A percentile compares a stretch with the other conserved stretches of the same genome.
Conservation (phyloP, 2,113 vertebrate genomes). For the Erinaceus europaeus region DNA sequence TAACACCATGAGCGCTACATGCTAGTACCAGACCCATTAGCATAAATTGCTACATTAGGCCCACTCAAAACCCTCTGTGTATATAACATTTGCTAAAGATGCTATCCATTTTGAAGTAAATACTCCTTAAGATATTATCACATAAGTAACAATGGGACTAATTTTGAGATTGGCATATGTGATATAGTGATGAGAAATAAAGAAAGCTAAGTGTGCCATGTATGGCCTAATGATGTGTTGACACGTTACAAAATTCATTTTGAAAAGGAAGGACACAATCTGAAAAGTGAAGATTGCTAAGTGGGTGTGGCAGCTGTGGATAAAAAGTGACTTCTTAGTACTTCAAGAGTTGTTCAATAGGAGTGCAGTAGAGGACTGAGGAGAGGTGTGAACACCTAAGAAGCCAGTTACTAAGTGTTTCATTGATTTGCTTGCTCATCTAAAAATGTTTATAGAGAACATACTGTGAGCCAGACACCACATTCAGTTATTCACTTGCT, state of each 20-base stretch:
- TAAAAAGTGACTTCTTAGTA: not conserved
- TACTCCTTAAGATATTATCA: constrained; percentile 41
- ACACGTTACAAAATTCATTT: too few species aligned
- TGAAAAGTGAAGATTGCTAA: not conserved
- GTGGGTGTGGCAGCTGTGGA: not conserved
- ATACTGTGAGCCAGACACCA: not conserved
- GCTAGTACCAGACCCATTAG: constrained; percentile 78
- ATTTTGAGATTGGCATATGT: not conserved
- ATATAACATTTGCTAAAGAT: constrained; percentile 65
- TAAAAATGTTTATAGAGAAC: not conserved
- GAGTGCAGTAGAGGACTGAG: not conserved
- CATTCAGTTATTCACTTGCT: not conserved
- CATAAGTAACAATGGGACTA: not conserved
- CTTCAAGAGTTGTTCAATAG: not conserved
- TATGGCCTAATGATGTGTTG: too few species aligned
- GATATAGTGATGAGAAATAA: not conserved
- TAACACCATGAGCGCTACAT: constrained; percentile 69
- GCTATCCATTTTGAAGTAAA: constrained; percentile 50
- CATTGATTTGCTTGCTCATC: not conserved
- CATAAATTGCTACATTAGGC: constrained; percentile 75
- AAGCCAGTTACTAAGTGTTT: not conserved
- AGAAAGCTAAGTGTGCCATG: not conserved
- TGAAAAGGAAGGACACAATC: not conserved
- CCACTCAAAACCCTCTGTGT: constrained; percentile 64
- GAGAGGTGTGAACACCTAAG: not conserved